phyloP scores from a whole-genome alignment of 2,113 vertebrate species.

The Trachemys scripta region DNA sequence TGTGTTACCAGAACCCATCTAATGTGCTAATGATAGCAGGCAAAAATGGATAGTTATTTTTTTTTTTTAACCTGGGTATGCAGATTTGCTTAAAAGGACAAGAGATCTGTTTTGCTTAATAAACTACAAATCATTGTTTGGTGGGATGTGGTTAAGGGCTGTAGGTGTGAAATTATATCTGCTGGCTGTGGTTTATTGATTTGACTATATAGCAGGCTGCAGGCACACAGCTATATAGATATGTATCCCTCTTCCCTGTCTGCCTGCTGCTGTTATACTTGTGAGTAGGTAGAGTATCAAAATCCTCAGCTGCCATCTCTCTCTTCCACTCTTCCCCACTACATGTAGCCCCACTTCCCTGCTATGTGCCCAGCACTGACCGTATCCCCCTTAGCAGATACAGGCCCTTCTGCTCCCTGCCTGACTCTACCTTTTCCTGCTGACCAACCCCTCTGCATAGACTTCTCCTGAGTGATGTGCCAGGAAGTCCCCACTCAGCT shows the following conservation, averaged over 20 bases:
- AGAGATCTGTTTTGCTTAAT: background rate
- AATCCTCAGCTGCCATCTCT: background rate
- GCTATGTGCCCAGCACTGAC: background rate
- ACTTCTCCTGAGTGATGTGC: background rate
- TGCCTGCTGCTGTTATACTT: background rate
- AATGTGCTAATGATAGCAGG: background rate
- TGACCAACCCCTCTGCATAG: too few species aligned
- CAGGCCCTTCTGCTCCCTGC: background rate
- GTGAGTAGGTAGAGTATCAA: background rate
- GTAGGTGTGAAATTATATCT: background rate
- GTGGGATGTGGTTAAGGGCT: background rate
- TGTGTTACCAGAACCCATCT: background rate
- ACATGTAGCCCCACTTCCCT: background rate
- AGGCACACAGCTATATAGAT: too few species aligned
- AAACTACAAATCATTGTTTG: constrained; percentile 37
- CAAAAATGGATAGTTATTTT: background rate
- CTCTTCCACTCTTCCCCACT: background rate
- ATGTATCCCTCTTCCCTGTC: background rate
- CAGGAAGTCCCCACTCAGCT: background rate
- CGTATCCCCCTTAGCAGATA: background rate
- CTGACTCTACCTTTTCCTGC: background rate
- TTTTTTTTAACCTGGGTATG: background rate
- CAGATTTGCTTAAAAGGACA: background rate
- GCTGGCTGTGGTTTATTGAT: background rate
- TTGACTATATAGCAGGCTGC: too few species aligned